These are phyloP conservation scores for Tinamus major DNA, from an alignment of 2,797 vertebrate genomes.

Conservation along the genomic window DNA sequence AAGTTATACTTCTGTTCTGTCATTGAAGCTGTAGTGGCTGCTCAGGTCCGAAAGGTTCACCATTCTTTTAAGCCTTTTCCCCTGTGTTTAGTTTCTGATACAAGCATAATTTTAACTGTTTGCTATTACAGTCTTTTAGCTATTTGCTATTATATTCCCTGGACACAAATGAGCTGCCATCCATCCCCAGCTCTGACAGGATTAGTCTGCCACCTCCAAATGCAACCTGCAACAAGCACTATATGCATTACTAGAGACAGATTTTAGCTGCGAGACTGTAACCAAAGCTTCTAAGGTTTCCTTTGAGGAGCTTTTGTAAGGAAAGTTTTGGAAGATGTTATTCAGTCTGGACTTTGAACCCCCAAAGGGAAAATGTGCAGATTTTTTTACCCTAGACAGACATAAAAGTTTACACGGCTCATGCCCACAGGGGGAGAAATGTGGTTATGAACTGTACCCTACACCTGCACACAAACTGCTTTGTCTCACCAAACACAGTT, in stretches of 20 bases:
- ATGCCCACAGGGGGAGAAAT: background rate
- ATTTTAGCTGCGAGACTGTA: constrained; percentile 40
- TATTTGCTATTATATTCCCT: constrained; percentile 27
- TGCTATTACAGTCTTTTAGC: constrained; percentile 5
- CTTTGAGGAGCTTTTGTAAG: background rate
- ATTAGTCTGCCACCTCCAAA: background rate
- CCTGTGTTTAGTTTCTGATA: constrained; percentile 40
- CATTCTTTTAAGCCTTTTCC: background rate
- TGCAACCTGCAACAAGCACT: background rate
- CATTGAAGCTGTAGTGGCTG: background rate
- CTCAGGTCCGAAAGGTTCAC: constrained; percentile 35
- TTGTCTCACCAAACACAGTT: background rate
- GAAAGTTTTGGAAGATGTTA: background rate
- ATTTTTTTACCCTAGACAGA: background rate
- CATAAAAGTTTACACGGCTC: background rate
- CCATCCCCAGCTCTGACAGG: background rate
- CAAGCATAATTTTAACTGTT: background rate
- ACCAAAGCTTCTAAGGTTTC: constrained; percentile 38
- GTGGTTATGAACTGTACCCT: background rate
- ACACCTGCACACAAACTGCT: background rate
- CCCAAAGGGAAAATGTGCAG: background rate
- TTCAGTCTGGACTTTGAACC: background rate
- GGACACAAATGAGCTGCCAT: background rate
- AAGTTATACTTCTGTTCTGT: constrained; percentile 3
- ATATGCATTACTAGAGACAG: background rate